These are phyloP conservation scores for Dryocosmus kuriphilus DNA, from an alignment of 2,888 invertebrate genomes.

Conservation along the genomic window DNA sequence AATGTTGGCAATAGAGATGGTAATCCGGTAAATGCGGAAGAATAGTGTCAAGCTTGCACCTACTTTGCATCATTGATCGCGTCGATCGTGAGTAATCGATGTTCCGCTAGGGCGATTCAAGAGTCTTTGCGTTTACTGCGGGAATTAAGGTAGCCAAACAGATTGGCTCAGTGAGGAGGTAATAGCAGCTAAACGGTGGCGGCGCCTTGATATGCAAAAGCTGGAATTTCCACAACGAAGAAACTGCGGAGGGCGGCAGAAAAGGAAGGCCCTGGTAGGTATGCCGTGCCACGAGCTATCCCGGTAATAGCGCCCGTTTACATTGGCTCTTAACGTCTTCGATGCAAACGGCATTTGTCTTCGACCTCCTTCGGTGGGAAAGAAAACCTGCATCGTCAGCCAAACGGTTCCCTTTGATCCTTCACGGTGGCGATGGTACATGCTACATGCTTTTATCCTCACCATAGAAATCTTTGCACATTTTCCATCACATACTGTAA, in stretches of 20 bases:
- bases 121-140: constrained; percentile 41
- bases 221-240: constrained; percentile 67
- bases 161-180: constrained; percentile 62
- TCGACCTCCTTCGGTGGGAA: constrained; percentile 53
- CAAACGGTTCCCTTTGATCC: constrained; percentile 48
- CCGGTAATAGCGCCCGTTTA: constrained; percentile 69
- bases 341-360: constrained; percentile 67
- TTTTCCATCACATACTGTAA: neutral
- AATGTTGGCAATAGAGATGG: no score
- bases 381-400: neutral
- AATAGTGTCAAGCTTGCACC: constrained; percentile 3
- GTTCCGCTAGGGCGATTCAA: constrained; percentile 32
- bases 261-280: constrained; percentile 32
- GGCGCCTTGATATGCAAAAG: constrained; percentile 75
- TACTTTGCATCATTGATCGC: constrained; percentile 38
- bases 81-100: constrained; percentile 42
- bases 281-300: constrained; percentile 39
- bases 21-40: neutral
- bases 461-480: neutral
- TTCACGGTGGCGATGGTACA: constrained; percentile 58
- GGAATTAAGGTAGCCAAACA: constrained; percentile 53
- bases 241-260: constrained; percentile 41
- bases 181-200: constrained; percentile 73
- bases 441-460: constrained; percentile 43
- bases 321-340: constrained; percentile 70